Evolutionary conservation across 2,797 vertebrate genomes (phyloP), one percentile per base, ranked within the genome.

Genomic region (Myripristis murdjan): DNA sequence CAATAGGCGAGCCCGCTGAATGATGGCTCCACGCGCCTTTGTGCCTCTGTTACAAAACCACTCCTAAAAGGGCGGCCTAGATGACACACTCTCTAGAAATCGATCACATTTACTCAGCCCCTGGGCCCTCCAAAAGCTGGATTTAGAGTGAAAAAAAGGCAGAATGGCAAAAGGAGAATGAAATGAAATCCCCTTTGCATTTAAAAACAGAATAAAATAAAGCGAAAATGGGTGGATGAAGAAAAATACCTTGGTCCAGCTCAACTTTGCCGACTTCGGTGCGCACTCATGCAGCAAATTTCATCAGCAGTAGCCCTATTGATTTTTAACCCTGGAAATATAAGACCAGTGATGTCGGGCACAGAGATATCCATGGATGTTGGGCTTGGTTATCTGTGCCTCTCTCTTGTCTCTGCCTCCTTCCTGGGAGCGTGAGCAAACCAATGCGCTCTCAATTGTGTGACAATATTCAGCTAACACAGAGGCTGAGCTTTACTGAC

Each of bases 31-130:
- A 86, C 90, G 88, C 76, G 89, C 87, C 89, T 94, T 92, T 93
- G 90, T 91, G 87, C 89, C 82, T 81, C 85, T 88, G 88, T 93
- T 91, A 90, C 87, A 86, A 92, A 95, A 92, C 89, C 89, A 85
- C 79, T 89, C 87, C 92, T 93, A 88, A 93, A 94, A 93, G 87
- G 82, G 81, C 70, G 74, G 89, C 89, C 88, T 87, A 77, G 89
- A 92, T 90, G 91, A 90, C 90, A 93, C 85, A 89, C 86, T 89
- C 92, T 87, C 70, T 84, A 85, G 89, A 93, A 94, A 94, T 92
- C 92, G 89, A 95, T 95, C 93, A 92, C 90, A 89, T 93, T 94
- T 90, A 87, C 89, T 88, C 83, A 87, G 89, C 84, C 90, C 79
- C 63, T 54, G 75, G 89, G 89, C 86, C 81, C 87, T 88, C 83